phyloP scores from a whole-genome alignment of 2,797 vertebrate genomes.

The Malacoraja senta region DNA sequence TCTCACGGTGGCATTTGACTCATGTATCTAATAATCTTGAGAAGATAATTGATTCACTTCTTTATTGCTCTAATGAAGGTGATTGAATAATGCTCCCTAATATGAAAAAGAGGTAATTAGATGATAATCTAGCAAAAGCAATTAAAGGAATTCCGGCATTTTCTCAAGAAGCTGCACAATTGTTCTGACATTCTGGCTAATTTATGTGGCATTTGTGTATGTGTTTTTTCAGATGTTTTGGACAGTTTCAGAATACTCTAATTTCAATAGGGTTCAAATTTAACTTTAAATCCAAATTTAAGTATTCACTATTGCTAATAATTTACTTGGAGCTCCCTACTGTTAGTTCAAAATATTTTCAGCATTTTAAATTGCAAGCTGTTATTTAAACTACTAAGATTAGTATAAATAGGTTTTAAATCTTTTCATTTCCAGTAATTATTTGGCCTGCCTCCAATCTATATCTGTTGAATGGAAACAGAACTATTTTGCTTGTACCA shows the following conservation, averaged over 20 bases:
- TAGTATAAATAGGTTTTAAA: neutral
- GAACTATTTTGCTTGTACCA: neutral
- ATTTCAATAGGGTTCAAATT: neutral
- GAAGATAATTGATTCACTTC: neutral
- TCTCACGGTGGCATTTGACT: neutral
- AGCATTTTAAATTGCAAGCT: neutral
- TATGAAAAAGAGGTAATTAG: neutral
- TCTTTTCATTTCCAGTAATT: neutral
- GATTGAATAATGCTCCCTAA: neutral
- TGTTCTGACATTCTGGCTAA: neutral
- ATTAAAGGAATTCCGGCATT: neutral
- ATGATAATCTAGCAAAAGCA: neutral
- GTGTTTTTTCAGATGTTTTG: neutral
- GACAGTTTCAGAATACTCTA: neutral
- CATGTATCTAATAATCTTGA: neutral
- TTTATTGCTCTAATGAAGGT: neutral
- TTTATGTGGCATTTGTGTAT: neutral
- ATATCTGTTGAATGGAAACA: neutral
- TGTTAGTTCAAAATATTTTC: neutral
- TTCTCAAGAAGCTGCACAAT: neutral
- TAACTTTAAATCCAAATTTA: neutral
- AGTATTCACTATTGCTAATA: neutral
- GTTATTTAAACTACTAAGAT: neutral
- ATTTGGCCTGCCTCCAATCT: neutral
- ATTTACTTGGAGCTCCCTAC: neutral